Base-by-base conservation (phyloP, 2,888 invertebrate genomes). In the Pyrocoelia pectoralis region DNA sequence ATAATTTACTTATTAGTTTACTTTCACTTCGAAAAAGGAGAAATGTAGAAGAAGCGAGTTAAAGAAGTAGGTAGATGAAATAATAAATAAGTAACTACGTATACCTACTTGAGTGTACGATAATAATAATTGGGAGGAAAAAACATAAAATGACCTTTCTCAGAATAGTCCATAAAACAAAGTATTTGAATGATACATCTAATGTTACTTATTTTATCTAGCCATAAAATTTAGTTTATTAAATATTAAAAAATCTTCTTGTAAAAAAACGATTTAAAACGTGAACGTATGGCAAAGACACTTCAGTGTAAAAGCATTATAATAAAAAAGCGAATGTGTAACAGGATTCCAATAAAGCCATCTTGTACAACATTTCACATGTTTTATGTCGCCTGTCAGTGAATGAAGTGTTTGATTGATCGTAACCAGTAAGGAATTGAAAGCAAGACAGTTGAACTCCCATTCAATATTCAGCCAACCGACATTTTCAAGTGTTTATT, bases 321-420 rank as follows among this genome's bases (percentile, higher is more conserved):
- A 24, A 24, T 24, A 24, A 24, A 24, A 24, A 24, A n/a, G n/a
- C n/a, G n/a, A n/a, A 8, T 33, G 33, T 33, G n/a, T 33, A 33
- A 33, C 46, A 46, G 10, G 46, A 17, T 46, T 46, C 18, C 17
- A 46, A 46, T 46, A 46, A 10, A 46, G 46, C 17, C 46, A 46
- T 46, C 46, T 10, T 46, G 33, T 10, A n/a, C 9, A 43, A 17
- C 46, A 46, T 46, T 46, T 43, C 17, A 46, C 38, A 50, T 50
- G 57, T 50, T 57, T 40, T 24, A 50, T 24, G 50, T 57, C 57
- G 38, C 38, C 19, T 50, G 40, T 50, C 57, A 41, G 33, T 24
- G 17, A 6, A n/a, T 10, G n/a, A 57, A 57, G 50, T 57, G 50
- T 19, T 50, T 57, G 57, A 57, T 57, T 48, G 57, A 57, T 57